A percentile compares a stretch with the other conserved stretches of the same genome.
These are phyloP conservation scores for Catonia carolina DNA, from an alignment of 2,888 invertebrate species.

Conservation along the genomic window DNA sequence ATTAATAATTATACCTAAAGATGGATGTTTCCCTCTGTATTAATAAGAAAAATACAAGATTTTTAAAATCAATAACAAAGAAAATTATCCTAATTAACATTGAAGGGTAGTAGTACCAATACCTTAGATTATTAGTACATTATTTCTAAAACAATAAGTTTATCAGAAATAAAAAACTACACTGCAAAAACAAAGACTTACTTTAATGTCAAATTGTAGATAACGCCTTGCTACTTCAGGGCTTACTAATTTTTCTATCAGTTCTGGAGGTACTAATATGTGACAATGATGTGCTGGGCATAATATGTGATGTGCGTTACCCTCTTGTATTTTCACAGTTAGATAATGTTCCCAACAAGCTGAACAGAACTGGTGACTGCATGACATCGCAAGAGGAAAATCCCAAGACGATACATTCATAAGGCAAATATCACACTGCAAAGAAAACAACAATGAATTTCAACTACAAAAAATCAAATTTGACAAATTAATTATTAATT, in stretches of 20 bases:
- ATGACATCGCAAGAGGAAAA: conserved; percentile 54
- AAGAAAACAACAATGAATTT: not conserved
- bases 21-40: too few relatives aligned
- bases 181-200: conserved; percentile 34
- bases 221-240: conserved; percentile 58
- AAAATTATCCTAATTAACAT: too few relatives aligned
- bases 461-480: not conserved
- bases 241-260: conserved; percentile 59
- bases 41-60: too few relatives aligned
- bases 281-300: conserved; percentile 60
- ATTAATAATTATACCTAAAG: too few relatives aligned
- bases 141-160: too few relatives aligned
- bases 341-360: conserved; percentile 60
- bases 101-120: too few relatives aligned
- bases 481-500: not conserved
- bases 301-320: conserved; percentile 57
- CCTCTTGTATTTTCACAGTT: conserved; percentile 57
- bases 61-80: too few relatives aligned
- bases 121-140: too few relatives aligned
- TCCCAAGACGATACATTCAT: conserved; percentile 50
- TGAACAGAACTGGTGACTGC: conserved; percentile 57
- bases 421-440: conserved; percentile 23
- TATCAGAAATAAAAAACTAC: too few relatives aligned
- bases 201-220: conserved; percentile 62
- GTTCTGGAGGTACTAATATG: conserved; percentile 56